Percentiles rank a stretch among this genome's conserved stretches.
Conservation (phyloP, 1,140 invertebrate genomes). For the Goniozus legneri region DNA sequence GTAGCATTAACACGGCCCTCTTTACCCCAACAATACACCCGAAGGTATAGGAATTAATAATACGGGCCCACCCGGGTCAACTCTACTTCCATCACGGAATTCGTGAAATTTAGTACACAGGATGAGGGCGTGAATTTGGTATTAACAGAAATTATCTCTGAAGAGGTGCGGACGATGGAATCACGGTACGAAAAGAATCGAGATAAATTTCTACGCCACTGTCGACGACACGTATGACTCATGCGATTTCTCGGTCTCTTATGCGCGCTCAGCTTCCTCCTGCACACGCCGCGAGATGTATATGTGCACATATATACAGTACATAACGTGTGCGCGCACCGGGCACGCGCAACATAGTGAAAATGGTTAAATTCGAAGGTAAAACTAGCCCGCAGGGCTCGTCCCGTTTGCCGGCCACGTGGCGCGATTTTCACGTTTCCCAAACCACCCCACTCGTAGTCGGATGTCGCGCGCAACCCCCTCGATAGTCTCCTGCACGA, state of each 20-base stretch:
- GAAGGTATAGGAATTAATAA: no score
- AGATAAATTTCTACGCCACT: conserved; percentile 40
- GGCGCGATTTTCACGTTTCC: conserved; percentile 28
- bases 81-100: no score
- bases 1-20: no score
- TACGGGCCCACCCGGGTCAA: no score
- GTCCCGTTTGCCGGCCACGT: conserved; percentile 29
- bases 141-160: no score
- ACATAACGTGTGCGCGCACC: conserved; percentile 42
- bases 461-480: not conserved
- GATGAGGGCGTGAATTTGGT: no score
- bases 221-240: conserved; percentile 38
- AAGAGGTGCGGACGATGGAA: no score
- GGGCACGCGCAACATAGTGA: conserved; percentile 8
- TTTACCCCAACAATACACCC: no score
- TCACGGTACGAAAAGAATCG: no score
- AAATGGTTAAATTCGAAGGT: not conserved
- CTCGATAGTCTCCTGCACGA: no score
- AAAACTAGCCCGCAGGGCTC: not conserved
- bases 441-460: conserved; percentile 8
- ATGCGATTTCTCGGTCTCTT: conserved; percentile 40
- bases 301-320: conserved; percentile 41
- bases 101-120: no score
- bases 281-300: conserved; percentile 35
- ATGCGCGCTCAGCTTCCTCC: conserved; percentile 40